phyloP scores from a whole-genome alignment of 2,797 vertebrate genomes.

The Arrhamphus sclerolepis region DNA sequence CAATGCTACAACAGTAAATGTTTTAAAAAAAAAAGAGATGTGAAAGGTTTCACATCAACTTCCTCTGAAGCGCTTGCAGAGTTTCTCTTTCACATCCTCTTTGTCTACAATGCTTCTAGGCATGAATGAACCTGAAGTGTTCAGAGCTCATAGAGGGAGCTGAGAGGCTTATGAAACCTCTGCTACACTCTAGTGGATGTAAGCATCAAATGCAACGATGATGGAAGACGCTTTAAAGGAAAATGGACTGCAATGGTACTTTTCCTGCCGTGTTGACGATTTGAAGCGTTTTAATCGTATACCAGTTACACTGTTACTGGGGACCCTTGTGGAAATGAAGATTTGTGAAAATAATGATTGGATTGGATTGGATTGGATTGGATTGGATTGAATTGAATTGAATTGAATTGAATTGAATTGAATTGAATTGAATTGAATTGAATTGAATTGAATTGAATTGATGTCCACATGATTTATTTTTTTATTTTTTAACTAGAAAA shows the following conservation, averaged over 20 bases:
- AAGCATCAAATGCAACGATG: constrained; percentile 25
- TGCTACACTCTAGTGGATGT: constrained; percentile 65
- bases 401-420: no score
- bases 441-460: no score
- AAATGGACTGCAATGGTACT: not conserved
- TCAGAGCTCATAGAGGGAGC: not conserved
- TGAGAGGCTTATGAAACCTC: constrained; percentile 18
- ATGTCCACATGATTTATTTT: no score
- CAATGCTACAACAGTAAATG: not conserved
- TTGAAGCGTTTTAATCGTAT: no score
- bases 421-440: no score
- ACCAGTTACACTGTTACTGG: no score
- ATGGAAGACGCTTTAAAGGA: not conserved
- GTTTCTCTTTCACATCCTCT: constrained; percentile 70
- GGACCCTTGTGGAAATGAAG: no score
- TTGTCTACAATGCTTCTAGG: constrained; percentile 45
- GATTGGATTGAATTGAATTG: no score
- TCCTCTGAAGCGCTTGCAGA: constrained; percentile 47
- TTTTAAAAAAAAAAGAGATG: constrained; percentile 15
- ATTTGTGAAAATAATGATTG: no score
- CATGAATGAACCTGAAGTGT: constrained; percentile 33
- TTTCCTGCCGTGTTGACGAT: no score
- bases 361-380: no score
- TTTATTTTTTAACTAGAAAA: no score
- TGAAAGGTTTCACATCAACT: constrained; percentile 45